Evolutionary conservation across 2,797 vertebrate species (phyloP).

Genomic region (Pseudochirops cupreus): DNA sequence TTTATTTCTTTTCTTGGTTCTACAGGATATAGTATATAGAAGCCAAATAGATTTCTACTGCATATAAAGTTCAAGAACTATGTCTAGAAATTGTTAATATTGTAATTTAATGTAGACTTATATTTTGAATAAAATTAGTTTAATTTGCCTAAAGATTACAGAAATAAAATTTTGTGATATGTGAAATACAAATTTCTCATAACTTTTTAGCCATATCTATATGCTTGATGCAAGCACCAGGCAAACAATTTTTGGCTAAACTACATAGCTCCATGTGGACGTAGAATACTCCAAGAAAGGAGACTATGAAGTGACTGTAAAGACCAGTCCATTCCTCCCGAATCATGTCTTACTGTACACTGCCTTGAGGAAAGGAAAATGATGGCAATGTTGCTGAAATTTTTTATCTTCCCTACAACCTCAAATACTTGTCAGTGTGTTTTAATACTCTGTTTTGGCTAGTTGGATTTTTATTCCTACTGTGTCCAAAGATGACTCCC

Average conservation of each 20-base stretch:
- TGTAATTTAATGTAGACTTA: slow-evolving; percentile 86
- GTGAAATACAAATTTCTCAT: slow-evolving; percentile 59
- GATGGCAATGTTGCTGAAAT: not conserved
- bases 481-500: not conserved
- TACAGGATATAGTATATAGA: slow-evolving; percentile 75
- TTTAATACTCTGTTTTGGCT: not conserved
- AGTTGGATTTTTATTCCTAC: not conserved
- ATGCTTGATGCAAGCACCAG: not conserved
- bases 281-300: not conserved
- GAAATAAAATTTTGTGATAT: slow-evolving; percentile 82
- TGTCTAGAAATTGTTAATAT: slow-evolving; percentile 85
- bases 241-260: not conserved
- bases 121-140: slow-evolving; percentile 79
- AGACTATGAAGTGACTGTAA: not conserved
- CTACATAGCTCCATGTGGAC: not conserved
- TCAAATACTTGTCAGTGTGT: not conserved
- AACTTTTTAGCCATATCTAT: slow-evolving; percentile 47
- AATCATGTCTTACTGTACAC: not conserved
- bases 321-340: accelerated
- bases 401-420: not conserved
- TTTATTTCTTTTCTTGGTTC: slow-evolving; percentile 79
- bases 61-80: slow-evolving; percentile 74
- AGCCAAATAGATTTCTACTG: slow-evolving; percentile 73
- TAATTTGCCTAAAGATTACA: slow-evolving; percentile 80
- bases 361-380: not conserved